phyloP scores from a whole-genome alignment of 2,113 vertebrate species.

The Coregonus clupeaformis region DNA sequence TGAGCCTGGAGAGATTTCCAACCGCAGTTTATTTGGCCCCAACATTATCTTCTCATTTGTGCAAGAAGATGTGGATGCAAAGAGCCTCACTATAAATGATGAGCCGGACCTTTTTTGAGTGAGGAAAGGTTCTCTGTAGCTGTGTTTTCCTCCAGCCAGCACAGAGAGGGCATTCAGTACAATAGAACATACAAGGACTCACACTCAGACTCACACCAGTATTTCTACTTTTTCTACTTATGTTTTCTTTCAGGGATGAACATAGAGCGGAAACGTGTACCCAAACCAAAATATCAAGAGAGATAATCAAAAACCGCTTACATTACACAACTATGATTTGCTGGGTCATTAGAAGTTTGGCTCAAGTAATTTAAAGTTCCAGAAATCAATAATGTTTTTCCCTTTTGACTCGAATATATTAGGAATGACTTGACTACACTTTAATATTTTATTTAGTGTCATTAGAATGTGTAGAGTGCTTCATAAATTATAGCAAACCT shows the following conservation, averaged over 20 bases:
- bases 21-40: constrained; percentile 25
- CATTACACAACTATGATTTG: background rate
- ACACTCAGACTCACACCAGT: background rate
- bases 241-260: too few species aligned
- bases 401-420: constrained; percentile 40
- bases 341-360: constrained; percentile 35
- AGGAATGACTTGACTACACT: constrained; percentile 38
- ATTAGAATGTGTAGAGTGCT: constrained; percentile 18
- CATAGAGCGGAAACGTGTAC: too few species aligned
- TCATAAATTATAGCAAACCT: background rate
- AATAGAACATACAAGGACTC: constrained; percentile 16
- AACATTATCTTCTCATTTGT: constrained; percentile 10
- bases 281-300: background rate
- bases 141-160: too few species aligned
- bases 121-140: background rate
- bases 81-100: constrained; percentile 32
- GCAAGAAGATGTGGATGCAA: constrained; percentile 20
- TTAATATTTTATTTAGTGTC: constrained; percentile 28
- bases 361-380: constrained; percentile 60
- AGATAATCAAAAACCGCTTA: background rate
- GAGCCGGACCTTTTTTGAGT: constrained; percentile 49
- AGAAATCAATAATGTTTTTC: constrained; percentile 37
- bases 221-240: too few species aligned
- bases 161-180: background rate
- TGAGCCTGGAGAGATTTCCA: constrained; percentile 12